These are phyloP conservation scores for Stenolophus ochropezus DNA, from an alignment of 2,888 invertebrate genomes.

Conservation along the genomic window DNA sequence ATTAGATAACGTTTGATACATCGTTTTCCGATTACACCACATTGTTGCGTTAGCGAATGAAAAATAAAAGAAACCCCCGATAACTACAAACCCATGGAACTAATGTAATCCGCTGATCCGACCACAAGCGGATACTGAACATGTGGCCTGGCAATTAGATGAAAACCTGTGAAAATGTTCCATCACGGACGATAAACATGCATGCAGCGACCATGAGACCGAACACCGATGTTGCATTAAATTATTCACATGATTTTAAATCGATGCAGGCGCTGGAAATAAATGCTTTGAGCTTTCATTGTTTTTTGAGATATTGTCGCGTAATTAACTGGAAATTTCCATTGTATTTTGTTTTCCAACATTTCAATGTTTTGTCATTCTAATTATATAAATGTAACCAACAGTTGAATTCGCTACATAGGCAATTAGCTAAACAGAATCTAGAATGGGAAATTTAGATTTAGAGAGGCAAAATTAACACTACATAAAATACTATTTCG, in stretches of 20 bases:
- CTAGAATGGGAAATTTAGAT: too few species aligned
- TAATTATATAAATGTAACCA: too few species aligned
- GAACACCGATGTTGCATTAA: slow-evolving; percentile 29
- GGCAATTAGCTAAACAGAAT: too few species aligned
- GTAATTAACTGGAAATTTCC: neutral
- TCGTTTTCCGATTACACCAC: neutral
- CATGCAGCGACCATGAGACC: neutral
- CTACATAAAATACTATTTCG: too few species aligned
- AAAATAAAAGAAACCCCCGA: neutral
- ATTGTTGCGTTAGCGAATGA: neutral
- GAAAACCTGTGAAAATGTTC: slow-evolving; percentile 12
- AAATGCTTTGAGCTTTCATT: slow-evolving; percentile 13
- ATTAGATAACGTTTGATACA: neutral
- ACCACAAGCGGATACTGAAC: slow-evolving; percentile 14
- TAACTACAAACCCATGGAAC: neutral
- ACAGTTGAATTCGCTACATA: too few species aligned
- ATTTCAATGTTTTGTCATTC: too few species aligned
- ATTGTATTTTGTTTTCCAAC: too few species aligned
- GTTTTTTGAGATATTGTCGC: slow-evolving; percentile 6
- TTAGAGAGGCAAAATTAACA: too few species aligned
- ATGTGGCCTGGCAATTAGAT: neutral
- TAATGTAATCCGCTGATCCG: slow-evolving; percentile 4
- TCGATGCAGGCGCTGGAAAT: neutral
- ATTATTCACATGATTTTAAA: slow-evolving; percentile 30
- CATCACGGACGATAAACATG: neutral